These are phyloP conservation scores for Scaptomyza hsui DNA, from an alignment of 1,140 invertebrate genomes.

Conservation along the genomic window DNA sequence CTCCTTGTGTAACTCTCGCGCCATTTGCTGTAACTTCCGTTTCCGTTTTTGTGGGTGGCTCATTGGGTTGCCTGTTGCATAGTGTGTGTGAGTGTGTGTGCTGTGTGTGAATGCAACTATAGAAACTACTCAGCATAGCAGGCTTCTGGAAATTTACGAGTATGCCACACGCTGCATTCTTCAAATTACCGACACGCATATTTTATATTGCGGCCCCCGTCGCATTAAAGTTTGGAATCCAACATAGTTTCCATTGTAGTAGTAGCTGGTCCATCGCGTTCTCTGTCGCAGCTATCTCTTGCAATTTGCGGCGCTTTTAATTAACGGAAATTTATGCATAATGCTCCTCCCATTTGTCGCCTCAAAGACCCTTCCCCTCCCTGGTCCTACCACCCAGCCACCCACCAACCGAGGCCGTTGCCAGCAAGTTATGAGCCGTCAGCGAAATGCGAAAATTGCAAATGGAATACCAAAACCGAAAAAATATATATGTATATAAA, in stretches of 20 bases:
- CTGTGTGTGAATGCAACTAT: conserved; percentile 17
- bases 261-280: conserved; percentile 28
- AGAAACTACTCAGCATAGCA: conserved; percentile 53
- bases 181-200: conserved; percentile 81
- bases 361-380: no score
- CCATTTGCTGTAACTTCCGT: conserved; percentile 78
- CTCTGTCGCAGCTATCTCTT: conserved; percentile 24
- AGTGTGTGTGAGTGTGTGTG: not conserved
- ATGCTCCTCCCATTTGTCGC: conserved; percentile 40
- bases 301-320: conserved; percentile 75
- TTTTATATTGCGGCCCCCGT: conserved; percentile 72
- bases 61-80: conserved; percentile 37
- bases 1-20: conserved; percentile 48
- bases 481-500: conserved; percentile 31
- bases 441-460: conserved; percentile 58
- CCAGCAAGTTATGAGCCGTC: conserved; percentile 60
- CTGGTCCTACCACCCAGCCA: not conserved
- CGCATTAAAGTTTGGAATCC: conserved; percentile 56
- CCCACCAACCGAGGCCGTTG: conserved; percentile 19
- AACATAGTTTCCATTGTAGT: not conserved
- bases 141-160: conserved; percentile 70
- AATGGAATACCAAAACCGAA: conserved; percentile 40
- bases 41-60: conserved; percentile 57
- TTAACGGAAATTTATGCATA: conserved; percentile 79
- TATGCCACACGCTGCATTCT: conserved; percentile 70